These are phyloP conservation scores for Hemibates koningsi DNA, from an alignment of 2,113 vertebrate species.

Conservation along the genomic window DNA sequence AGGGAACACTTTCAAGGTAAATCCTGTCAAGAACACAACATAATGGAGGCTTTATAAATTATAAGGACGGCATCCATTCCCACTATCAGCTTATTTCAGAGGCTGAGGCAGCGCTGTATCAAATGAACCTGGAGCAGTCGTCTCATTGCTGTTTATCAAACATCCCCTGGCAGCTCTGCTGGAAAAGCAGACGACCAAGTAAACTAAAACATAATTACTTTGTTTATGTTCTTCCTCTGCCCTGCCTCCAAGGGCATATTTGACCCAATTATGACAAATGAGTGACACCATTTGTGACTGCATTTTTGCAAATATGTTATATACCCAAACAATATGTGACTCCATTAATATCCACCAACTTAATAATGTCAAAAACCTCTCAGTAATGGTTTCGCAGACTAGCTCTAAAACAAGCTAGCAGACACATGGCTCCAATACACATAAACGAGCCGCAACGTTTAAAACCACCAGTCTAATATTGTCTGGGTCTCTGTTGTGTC, in stretches of 20 bases:
- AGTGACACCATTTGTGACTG: conserved; percentile 18
- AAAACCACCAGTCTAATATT: neutral
- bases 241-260: conserved; percentile 42
- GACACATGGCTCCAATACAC: neutral
- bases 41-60: conserved; percentile 51
- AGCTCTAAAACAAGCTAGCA: neutral
- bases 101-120: conserved; percentile 18
- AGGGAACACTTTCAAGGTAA: conserved; percentile 20
- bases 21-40: conserved; percentile 28
- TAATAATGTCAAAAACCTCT: neutral
- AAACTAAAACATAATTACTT: conserved; percentile 59
- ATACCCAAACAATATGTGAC: neutral
- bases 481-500: neutral
- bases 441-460: neutral
- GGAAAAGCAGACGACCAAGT: conserved; percentile 36
- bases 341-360: neutral
- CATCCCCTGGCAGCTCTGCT: conserved; percentile 20
- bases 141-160: conserved; percentile 41
- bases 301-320: neutral
- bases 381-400: neutral
- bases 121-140: conserved; percentile 36
- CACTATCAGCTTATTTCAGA: conserved; percentile 46
- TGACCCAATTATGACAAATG: conserved; percentile 54
- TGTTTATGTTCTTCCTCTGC: conserved; percentile 45
- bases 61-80: conserved; percentile 27